Evolutionary conservation across 2,888 invertebrate species (phyloP), one percentile per base, ranked within the genome.

Genomic region (Aleiodes alternator): DNA sequence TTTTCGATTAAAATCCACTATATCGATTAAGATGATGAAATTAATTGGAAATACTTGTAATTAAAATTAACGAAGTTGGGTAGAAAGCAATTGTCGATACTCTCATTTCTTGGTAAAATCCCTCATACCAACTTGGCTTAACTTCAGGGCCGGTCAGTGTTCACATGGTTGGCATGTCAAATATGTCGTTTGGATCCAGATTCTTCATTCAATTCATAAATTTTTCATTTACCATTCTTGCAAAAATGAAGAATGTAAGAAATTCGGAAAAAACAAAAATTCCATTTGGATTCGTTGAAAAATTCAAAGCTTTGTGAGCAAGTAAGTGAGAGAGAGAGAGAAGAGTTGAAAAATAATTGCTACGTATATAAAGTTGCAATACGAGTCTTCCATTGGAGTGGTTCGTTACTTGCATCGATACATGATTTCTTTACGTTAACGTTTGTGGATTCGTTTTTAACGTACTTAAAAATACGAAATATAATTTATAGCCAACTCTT

Each of bases 391-490:
- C 61, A 38, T 61, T 38, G 66, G 57, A 68, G 64, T 70, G 69
- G 57, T 74, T 72, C 59, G 72, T 71, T 76, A 78, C 72, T 61
- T 73, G 72, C 79, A 73, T 76, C 79, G 76, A 76, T 79, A 78
- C 48, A 48, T 76, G 9, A 73, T 69, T 76, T 78, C 75, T 76
- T 77, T 76, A 76, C 64, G 74, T 72, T 72, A 43, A 8, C 38
- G 48, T 14, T 56, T 12, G 55, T 68, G 66, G 38, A 59, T 43
- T 48, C 64, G 69, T 34, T 29, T 43, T 43, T 64, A 43, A 48
- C 12, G 48, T 16, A 43, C 69, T 74, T 74, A 76, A 72, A 75
- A 76, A 68, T 73, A 50, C 73, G 50, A 56, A 55, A 59, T 56
- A 73, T 80, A 75, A 80, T 80, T 80, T 78, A 80, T 73, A 74